Evolutionary conservation across 2,888 invertebrate species (phyloP).

Genomic region (Drosophila testacea): DNA sequence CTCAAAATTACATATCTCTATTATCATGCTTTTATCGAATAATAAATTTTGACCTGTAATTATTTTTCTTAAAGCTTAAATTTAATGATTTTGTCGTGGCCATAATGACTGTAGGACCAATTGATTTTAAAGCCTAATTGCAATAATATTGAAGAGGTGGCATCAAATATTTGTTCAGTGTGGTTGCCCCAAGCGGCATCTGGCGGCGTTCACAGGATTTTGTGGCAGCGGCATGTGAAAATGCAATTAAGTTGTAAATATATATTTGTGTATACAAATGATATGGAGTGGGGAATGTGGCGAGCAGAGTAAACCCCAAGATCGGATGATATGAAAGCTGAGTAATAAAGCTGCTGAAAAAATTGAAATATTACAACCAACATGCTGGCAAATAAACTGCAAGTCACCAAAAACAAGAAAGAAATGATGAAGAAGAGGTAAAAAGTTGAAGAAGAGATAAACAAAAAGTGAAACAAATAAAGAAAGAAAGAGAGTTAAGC

Average conservation of each 20-base stretch:
- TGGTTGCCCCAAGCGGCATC: slow-evolving; percentile 49
- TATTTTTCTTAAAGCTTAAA: not conserved
- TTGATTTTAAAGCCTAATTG: slow-evolving; percentile 13
- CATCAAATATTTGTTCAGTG: slow-evolving; percentile 46
- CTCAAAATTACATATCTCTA: no score
- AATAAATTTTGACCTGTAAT: no score
- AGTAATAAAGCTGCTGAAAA: slow-evolving; percentile 31
- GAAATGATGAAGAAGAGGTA: not conserved
- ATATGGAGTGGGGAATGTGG: not conserved
- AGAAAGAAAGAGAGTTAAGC: not conserved
- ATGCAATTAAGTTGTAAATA: slow-evolving; percentile 75
- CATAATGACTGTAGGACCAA: not conserved
- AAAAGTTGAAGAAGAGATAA: not conserved
- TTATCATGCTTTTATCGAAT: no score
- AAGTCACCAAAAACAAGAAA: slow-evolving; percentile 58
- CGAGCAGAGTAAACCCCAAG: slow-evolving; percentile 7
- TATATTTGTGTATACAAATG: slow-evolving; percentile 7
- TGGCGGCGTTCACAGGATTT: slow-evolving; percentile 64
- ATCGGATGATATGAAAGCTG: slow-evolving; percentile 31
- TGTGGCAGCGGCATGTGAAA: slow-evolving; percentile 67
- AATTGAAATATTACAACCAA: slow-evolving; percentile 60
- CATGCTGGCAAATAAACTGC: slow-evolving; percentile 60
- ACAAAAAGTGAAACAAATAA: not conserved
- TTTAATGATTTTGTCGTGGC: not conserved
- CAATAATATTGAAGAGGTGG: not conserved